Conservation (phyloP, 2,113 vertebrate species). For the Lathamus discolor region DNA sequence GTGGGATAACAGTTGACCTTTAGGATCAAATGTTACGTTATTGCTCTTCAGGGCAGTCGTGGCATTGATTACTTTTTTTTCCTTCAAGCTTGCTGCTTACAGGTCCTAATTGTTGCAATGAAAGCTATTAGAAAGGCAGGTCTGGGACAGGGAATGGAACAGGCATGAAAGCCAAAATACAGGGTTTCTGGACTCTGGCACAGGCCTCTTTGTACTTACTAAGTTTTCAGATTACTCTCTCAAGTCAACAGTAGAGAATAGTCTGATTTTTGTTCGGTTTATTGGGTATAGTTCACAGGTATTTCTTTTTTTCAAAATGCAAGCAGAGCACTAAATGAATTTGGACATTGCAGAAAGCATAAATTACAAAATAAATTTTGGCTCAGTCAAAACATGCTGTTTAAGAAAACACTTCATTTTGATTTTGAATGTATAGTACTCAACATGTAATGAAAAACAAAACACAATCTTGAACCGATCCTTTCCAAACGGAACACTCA, state of each 20-base stretch:
- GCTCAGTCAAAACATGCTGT: constrained; percentile 41
- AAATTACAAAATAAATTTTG: constrained; percentile 38
- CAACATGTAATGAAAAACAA: constrained; percentile 58
- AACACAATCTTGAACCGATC: constrained; percentile 30
- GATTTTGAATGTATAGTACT: constrained; percentile 60
- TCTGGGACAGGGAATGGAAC: neutral
- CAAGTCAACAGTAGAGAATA: neutral
- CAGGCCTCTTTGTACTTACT: neutral
- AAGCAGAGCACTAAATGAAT: constrained; percentile 6
- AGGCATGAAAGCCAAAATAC: neutral
- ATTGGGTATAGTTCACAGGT: neutral
- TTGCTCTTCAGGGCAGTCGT: neutral
- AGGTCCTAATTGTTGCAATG: neutral
- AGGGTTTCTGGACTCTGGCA: neutral
- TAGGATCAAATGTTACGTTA: neutral
- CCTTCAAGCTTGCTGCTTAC: neutral
- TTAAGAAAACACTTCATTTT: constrained; percentile 62
- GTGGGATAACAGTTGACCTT: neutral
- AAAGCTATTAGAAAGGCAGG: neutral
- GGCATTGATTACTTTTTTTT: neutral
- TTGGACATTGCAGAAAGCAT: constrained; percentile 7
- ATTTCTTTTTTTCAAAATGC: neutral
- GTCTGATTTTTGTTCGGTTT: neutral
- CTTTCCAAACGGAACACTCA: constrained; percentile 39
- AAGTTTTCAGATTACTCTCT: neutral